Evolutionary conservation across 2,113 vertebrate genomes (phyloP), one percentile per base, ranked within the genome.

Genomic region (Parotia lawesii): DNA sequence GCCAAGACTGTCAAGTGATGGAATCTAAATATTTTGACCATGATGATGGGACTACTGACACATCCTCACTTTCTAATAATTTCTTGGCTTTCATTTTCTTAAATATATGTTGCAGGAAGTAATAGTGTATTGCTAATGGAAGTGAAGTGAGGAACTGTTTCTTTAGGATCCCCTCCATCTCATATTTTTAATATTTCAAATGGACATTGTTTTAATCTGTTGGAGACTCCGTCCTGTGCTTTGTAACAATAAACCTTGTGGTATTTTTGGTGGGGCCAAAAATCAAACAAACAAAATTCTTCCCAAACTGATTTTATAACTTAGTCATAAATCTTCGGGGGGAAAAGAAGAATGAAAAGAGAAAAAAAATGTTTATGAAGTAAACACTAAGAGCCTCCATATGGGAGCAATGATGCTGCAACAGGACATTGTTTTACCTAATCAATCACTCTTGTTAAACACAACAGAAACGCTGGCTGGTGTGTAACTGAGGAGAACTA

Each of bases 31-130:
- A 90, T 93, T 95, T 95, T 92, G 10, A 73, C 37, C 40, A 15
- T 18, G 38, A 40, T 91, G 47, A 70, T 66, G 33, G 87, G 56
- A 84, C 40, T 37, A 60, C 61, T 64, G 81, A 81, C 35, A 48
- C 37, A n/a, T 54, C 37, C 54, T 86, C 22, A 47, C 21, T 75
- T 95, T 71, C 25, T 79, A 91, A 92, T 38, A 58, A n/a, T 65
- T 94, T 81, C 44, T 89, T 91, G 84, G 62, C 78, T 94, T 95
- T 95, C 12, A 56, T 90, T 86, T 85, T 64, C 66, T 85, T 85
- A 77, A 94, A 89, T 74, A 33, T 27, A 29, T 61, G 33, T 37
- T 66, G 9, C 24, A 85, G 79, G 54, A 51, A 91, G 51, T 50
- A 82, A 76, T 40, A 51, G 21, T 54, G 24, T 27, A 48, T 18